Conservation (phyloP, 1,140 invertebrate species). For the Hyposmocoma kahamanoa region DNA sequence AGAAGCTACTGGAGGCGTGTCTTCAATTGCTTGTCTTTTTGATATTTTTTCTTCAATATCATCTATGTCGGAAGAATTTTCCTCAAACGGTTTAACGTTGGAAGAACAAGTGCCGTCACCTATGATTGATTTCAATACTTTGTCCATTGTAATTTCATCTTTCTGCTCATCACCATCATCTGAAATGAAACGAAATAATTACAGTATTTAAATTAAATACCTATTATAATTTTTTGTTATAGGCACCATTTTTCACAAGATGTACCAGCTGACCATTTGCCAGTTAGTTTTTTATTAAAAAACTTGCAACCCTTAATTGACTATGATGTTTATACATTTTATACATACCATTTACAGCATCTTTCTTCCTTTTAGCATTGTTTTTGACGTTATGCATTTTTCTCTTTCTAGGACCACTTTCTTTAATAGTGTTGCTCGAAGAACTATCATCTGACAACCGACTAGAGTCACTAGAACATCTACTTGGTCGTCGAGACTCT, state of each 20-base stretch:
- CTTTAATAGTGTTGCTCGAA: conserved; percentile 41
- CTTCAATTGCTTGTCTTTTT: conserved; percentile 23
- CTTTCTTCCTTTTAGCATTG: conserved; percentile 41
- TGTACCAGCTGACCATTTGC: too few relatives aligned
- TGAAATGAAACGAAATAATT: too few relatives aligned
- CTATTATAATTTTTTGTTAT: too few relatives aligned
- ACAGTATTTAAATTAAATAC: too few relatives aligned
- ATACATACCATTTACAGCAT: conserved; percentile 32
- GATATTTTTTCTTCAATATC: conserved; percentile 44
- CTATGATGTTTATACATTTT: too few relatives aligned
- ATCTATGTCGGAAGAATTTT: conserved; percentile 66
- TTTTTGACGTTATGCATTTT: conserved; percentile 40
- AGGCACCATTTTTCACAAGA: too few relatives aligned
- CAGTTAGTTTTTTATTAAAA: too few relatives aligned
- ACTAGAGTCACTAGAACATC: conserved; percentile 64
- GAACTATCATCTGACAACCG: conserved; percentile 60
- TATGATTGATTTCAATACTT: conserved; percentile 14
- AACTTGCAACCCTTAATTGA: too few relatives aligned
- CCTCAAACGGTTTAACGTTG: conserved; percentile 48
- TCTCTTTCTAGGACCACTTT: conserved; percentile 43
- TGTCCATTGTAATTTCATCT: conserved; percentile 16
- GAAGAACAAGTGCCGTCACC: conserved; percentile 31
- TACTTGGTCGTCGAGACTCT: conserved; percentile 48
- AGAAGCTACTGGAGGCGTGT: conserved; percentile 31
- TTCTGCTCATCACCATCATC: conserved; percentile 32